Evolutionary conservation across 2,888 invertebrate genomes (phyloP).

Genomic region (Luperina testacea): DNA sequence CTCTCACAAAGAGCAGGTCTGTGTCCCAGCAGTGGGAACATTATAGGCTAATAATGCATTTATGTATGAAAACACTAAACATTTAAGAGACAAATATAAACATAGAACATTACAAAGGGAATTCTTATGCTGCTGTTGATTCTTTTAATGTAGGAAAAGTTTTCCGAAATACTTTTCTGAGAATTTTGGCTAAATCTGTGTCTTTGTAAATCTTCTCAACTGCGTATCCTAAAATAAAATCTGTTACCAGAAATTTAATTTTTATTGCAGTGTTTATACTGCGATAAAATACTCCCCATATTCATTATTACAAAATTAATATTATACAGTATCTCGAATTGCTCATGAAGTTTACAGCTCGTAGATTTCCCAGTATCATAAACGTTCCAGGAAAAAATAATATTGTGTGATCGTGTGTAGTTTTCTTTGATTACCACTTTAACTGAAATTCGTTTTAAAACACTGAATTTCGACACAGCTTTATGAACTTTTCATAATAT

Average conservation of each 20-base stretch:
- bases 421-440: neutral
- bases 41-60: too few species aligned
- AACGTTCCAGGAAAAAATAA: neutral
- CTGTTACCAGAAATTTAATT: too few species aligned
- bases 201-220: neutral
- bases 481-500: neutral
- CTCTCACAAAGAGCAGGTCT: too few species aligned
- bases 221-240: neutral
- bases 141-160: neutral
- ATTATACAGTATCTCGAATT: neutral
- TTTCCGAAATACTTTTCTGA: neutral
- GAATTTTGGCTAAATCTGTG: neutral
- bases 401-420: neutral
- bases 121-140: neutral
- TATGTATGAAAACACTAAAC: too few species aligned
- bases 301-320: neutral
- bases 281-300: neutral
- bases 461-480: neutral
- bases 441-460: neutral
- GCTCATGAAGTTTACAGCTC: neutral
- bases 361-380: neutral
- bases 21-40: neutral
- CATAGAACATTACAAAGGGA: neutral
- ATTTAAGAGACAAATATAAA: neutral
- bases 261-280: too few species aligned